These are phyloP conservation scores for Drosophila melanica DNA, from an alignment of 1,140 invertebrate species.

Conservation along the genomic window DNA sequence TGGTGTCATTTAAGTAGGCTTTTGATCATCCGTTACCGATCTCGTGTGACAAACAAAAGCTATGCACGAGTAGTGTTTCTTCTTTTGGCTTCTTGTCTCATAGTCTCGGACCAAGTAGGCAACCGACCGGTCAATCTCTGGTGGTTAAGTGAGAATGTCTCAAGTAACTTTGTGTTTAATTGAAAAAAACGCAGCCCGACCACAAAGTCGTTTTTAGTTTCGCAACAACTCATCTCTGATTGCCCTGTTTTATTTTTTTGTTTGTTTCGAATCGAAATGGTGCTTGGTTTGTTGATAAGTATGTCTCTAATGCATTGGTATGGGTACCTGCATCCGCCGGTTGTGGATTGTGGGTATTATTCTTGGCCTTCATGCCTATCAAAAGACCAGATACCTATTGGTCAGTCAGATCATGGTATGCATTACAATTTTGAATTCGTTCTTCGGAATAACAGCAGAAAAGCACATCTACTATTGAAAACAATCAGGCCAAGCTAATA, in stretches of 20 bases:
- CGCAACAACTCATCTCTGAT: conserved; percentile 26
- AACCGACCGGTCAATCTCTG: conserved; percentile 52
- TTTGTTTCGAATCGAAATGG: conserved; percentile 26
- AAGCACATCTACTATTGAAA: conserved; percentile 3
- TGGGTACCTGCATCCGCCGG: conserved; percentile 33
- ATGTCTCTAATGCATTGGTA: conserved; percentile 9
- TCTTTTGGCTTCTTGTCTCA: background rate
- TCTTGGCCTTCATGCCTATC: conserved; percentile 21
- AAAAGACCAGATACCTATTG: background rate
- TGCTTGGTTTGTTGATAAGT: conserved; percentile 8
- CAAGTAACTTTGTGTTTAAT: conserved; percentile 62
- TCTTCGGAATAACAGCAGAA: conserved; percentile 4
- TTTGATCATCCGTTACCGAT: conserved; percentile 9
- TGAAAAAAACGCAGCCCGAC: conserved; percentile 59
- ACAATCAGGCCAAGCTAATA: conserved; percentile 28
- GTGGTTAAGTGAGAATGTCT: conserved; percentile 56
- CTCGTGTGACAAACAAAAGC: conserved; percentile 10
- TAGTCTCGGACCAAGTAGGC: conserved; percentile 9
- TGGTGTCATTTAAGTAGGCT: background rate
- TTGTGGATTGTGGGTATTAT: conserved; percentile 24
- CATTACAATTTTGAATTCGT: conserved; percentile 40
- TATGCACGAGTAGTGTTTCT: background rate
- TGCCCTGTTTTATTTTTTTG: conserved; percentile 18
- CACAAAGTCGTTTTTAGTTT: conserved; percentile 60
- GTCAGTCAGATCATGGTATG: conserved; percentile 33